These are phyloP conservation scores for Ophioninae sp. DNA, from an alignment of 2,888 invertebrate genomes.

Conservation along the genomic window DNA sequence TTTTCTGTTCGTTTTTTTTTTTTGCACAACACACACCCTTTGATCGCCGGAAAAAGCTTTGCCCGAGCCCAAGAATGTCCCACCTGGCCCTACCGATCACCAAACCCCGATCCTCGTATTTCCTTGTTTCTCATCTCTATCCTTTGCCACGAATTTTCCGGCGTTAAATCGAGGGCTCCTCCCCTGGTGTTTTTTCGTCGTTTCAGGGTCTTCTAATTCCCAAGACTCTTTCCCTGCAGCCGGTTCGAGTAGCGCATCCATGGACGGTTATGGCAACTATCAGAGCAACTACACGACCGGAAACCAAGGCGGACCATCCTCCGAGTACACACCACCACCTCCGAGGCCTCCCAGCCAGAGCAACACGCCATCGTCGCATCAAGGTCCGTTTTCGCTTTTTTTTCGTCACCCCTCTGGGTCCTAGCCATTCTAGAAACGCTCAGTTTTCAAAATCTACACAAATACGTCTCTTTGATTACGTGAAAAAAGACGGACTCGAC, in stretches of 20 bases:
- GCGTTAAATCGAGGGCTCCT: conserved; percentile 62
- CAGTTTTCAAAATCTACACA: not conserved
- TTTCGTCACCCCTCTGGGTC: not conserved
- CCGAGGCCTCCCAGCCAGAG: conserved; percentile 88
- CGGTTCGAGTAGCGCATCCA: conserved; percentile 86
- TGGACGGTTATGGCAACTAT: conserved; percentile 90
- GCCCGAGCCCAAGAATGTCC: not conserved
- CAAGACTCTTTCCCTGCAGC: conserved; percentile 94
- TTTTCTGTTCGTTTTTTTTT: conserved; percentile 8
- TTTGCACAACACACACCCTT: conserved; percentile 29
- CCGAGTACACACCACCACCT: conserved; percentile 86
- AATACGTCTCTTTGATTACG: too few species aligned
- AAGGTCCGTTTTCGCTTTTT: conserved; percentile 80
- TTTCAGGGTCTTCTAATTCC: conserved; percentile 91
- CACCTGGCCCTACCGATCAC: not conserved
- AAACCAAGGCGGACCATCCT: conserved; percentile 83
- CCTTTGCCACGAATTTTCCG: conserved; percentile 61
- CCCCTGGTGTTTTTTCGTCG: conserved; percentile 56
- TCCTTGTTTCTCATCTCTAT: conserved; percentile 74
- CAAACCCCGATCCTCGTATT: not conserved
- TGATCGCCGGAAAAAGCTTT: conserved; percentile 57
- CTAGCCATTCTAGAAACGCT: not conserved
- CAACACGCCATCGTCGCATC: conserved; percentile 85
- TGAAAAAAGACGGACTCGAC: too few species aligned
- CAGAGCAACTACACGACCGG: conserved; percentile 85